A percentile compares a stretch with the other conserved stretches of the same genome.
Evolutionary conservation across 2,888 invertebrate genomes (phyloP).

Genomic region (Watsonalla binaria): DNA sequence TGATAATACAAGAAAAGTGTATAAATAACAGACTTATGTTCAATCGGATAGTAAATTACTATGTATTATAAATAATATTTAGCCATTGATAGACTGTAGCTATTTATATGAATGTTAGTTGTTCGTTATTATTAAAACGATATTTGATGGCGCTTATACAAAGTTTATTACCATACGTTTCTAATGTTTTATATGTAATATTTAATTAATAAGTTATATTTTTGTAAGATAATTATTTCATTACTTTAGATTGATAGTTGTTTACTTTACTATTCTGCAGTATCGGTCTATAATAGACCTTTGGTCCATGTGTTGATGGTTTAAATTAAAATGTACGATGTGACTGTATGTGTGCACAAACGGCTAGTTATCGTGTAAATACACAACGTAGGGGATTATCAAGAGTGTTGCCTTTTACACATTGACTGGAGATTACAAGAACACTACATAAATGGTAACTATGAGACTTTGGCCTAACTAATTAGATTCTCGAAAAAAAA

Average conservation of each 20-base stretch:
- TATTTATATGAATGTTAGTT: conserved; percentile 70
- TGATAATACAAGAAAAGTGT: background rate
- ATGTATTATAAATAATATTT: conserved; percentile 35
- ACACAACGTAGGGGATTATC: conserved; percentile 23
- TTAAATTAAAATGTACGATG: conserved; percentile 22
- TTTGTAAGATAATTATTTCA: conserved; percentile 51
- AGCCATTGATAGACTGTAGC: conserved; percentile 65
- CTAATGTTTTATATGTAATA: conserved; percentile 24
- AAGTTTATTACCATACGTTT: conserved; percentile 41
- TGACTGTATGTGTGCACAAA: conserved; percentile 37
- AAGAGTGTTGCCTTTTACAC: conserved; percentile 7
- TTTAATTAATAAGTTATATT: conserved; percentile 27
- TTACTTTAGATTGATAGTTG: conserved; percentile 27
- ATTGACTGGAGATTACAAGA: background rate
- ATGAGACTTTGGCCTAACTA: too few species aligned
- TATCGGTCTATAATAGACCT: conserved; percentile 24
- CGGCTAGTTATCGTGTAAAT: conserved; percentile 50
- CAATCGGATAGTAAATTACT: background rate
- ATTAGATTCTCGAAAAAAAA: too few species aligned
- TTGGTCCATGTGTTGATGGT: conserved; percentile 29
- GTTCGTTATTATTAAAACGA: conserved; percentile 32
- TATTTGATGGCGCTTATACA: conserved; percentile 52
- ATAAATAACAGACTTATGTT: background rate
- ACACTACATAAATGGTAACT: too few species aligned
- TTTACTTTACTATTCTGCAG: conserved; percentile 20